Conservation (phyloP, 2,113 vertebrate species). For the Pan paniscus region DNA sequence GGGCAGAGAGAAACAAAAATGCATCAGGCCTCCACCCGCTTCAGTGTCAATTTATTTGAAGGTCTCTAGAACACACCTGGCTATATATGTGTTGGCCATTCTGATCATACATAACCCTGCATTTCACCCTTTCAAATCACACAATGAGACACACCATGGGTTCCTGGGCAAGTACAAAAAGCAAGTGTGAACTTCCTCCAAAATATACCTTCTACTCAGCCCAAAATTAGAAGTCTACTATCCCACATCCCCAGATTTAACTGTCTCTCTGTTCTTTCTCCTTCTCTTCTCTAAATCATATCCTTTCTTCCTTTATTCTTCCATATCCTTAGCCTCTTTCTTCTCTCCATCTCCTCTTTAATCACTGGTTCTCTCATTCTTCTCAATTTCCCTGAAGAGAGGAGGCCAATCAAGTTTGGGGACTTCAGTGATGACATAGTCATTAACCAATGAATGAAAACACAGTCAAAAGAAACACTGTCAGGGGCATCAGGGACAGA, state of each 20-base stretch:
- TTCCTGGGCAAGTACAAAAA: background rate
- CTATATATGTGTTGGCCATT: too few relatives aligned
- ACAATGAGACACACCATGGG: too few relatives aligned
- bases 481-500: background rate
- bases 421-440: background rate
- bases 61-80: too few relatives aligned
- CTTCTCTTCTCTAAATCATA: background rate
- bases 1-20: background rate
- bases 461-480: too few relatives aligned
- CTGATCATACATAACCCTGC: too few relatives aligned
- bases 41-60: too few relatives aligned
- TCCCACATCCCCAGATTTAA: background rate
- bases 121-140: too few relatives aligned
- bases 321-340: background rate
- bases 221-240: too few relatives aligned
- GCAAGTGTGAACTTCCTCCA: background rate
- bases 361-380: background rate
- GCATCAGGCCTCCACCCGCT: fast-evolving
- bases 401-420: background rate
- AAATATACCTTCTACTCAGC: background rate
- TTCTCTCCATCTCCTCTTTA: background rate
- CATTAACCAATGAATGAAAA: too few relatives aligned
- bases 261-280: background rate
- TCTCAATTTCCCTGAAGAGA: background rate
- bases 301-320: background rate